Conservation (phyloP, 2,888 invertebrate species). For the Phymatocera aterrima region DNA sequence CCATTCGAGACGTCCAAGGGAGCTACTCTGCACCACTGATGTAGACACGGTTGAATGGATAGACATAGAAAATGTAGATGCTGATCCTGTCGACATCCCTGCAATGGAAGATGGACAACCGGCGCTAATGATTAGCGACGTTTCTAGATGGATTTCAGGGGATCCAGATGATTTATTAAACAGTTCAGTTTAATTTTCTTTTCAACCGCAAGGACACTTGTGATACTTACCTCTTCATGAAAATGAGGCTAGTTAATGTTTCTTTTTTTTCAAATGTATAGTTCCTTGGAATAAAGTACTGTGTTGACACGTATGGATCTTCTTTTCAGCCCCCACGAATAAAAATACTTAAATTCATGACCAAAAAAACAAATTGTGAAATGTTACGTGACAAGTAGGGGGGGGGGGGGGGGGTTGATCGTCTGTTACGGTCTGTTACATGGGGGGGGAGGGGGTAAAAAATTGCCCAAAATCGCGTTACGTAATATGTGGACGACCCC, state of each 20-base stretch:
- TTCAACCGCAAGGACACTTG: background rate
- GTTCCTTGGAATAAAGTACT: slow-evolving; percentile 22
- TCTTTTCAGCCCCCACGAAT: background rate
- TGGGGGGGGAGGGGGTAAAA: no score
- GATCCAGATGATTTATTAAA: slow-evolving; percentile 9
- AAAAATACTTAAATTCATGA: background rate
- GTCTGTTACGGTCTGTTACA: slow-evolving; percentile 1
- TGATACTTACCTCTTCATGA: slow-evolving; percentile 14
- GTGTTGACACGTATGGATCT: slow-evolving; percentile 15
- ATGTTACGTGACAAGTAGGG: background rate
- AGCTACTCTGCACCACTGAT: slow-evolving; percentile 28
- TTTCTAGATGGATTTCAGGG: slow-evolving; percentile 21
- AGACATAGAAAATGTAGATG: slow-evolving; percentile 11
- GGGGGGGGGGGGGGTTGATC: background rate
- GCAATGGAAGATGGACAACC: slow-evolving; percentile 22
- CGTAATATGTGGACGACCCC: no score
- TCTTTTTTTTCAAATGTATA: slow-evolving; percentile 22
- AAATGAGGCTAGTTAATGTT: slow-evolving; percentile 9
- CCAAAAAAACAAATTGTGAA: background rate
- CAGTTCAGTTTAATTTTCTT: slow-evolving; percentile 9
- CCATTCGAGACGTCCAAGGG: slow-evolving; percentile 21
- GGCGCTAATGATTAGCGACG: slow-evolving; percentile 4
- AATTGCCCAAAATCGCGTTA: no score
- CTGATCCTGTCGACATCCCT: slow-evolving; percentile 21
- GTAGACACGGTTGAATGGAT: slow-evolving; percentile 26